phyloP scores from a whole-genome alignment of 2,888 invertebrate genomes.

The Mythimna loreyi region DNA sequence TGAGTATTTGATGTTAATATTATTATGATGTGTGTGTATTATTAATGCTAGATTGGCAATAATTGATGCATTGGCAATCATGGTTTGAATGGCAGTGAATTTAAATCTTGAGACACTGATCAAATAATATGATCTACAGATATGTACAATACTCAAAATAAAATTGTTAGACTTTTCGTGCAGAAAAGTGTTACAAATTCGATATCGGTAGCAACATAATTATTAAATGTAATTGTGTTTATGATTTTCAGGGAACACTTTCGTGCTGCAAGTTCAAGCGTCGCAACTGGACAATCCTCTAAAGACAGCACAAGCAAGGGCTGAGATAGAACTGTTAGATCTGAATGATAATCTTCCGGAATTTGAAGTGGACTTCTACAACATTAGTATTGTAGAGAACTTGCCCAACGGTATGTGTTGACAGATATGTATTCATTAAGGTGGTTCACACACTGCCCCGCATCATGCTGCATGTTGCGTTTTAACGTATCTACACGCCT shows the following conservation, averaged over 20 bases:
- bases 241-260: slow-evolving; percentile 91
- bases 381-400: slow-evolving; percentile 98
- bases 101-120: neutral
- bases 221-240: neutral
- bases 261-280: slow-evolving; percentile 94
- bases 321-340: slow-evolving; percentile 94
- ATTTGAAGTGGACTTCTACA: slow-evolving; percentile 97
- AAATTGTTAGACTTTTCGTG: too few species aligned
- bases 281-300: slow-evolving; percentile 95
- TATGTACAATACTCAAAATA: too few species aligned
- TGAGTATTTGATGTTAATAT: too few species aligned
- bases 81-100: neutral
- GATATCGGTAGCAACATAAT: too few species aligned
- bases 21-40: neutral
- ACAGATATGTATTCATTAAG: too few species aligned
- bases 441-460: too few species aligned
- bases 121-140: neutral
- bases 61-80: neutral
- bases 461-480: too few species aligned
- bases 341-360: slow-evolving; percentile 96
- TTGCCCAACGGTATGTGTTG: slow-evolving; percentile 96
- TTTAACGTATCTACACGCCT: too few species aligned
- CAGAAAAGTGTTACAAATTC: too few species aligned
- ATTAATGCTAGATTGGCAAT: neutral
- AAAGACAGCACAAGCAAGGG: slow-evolving; percentile 93